A percentile compares a stretch with the other conserved stretches of the same genome.
Conservation (phyloP, 1,140 invertebrate genomes). For the Dreissena polymorpha region DNA sequence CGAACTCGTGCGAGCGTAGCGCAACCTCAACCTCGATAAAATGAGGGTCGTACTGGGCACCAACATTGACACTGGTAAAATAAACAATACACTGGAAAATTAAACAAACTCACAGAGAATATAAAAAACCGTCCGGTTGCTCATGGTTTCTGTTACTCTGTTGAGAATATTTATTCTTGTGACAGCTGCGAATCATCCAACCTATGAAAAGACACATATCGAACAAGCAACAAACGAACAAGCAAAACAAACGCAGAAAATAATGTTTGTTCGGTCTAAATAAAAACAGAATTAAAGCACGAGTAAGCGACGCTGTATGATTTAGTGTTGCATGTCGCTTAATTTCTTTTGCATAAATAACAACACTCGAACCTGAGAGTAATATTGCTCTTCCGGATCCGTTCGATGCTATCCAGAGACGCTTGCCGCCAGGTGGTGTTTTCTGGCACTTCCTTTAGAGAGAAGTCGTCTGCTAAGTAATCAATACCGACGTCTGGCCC, state of each 20-base stretch:
- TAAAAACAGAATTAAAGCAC: too few relatives aligned
- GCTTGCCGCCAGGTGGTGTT: constrained; percentile 53
- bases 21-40: constrained; percentile 44
- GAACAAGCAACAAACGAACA: too few relatives aligned
- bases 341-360: too few relatives aligned
- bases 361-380: constrained; percentile 20
- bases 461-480: constrained; percentile 56
- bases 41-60: constrained; percentile 15
- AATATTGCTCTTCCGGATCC: constrained; percentile 56
- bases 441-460: constrained; percentile 42
- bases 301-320: too few relatives aligned
- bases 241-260: too few relatives aligned
- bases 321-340: too few relatives aligned
- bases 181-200: too few relatives aligned
- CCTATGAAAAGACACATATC: too few relatives aligned
- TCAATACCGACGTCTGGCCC: constrained; percentile 55
- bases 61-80: constrained; percentile 27
- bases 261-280: too few relatives aligned
- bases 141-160: background rate
- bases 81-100: background rate
- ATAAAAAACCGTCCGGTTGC: background rate
- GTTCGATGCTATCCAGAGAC: constrained; percentile 53
- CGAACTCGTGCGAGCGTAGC: constrained; percentile 53
- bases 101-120: background rate
- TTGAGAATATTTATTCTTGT: background rate